Conservation (phyloP, 2,113 vertebrate species). For the Xenus cinereus region DNA sequence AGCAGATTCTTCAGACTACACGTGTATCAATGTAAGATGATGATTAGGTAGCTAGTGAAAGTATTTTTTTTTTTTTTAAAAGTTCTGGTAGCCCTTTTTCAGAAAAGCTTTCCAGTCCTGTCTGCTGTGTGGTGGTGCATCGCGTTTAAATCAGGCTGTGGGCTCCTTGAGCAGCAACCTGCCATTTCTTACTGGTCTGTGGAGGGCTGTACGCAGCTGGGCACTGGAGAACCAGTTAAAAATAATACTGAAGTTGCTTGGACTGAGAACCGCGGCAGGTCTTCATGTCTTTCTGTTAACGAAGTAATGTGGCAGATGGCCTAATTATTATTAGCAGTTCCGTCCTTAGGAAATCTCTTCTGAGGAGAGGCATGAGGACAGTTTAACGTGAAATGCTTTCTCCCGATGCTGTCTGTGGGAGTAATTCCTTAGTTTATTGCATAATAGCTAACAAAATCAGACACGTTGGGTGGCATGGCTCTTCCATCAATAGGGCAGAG, state of each 20-base stretch:
- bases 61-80: neutral
- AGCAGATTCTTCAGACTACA: neutral
- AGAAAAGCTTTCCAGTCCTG: neutral
- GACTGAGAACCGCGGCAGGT: neutral
- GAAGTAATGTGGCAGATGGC: neutral
- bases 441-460: neutral
- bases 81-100: neutral
- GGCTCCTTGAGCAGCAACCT: neutral
- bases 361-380: neutral
- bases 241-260: neutral
- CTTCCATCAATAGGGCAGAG: neutral
- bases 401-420: neutral
- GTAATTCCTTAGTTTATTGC: neutral
- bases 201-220: neutral
- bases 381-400: neutral
- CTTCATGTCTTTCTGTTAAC: neutral
- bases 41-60: neutral
- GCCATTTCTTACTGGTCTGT: neutral
- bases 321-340: neutral
- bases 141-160: neutral
- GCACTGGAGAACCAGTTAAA: neutral
- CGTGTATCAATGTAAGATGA: neutral
- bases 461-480: neutral
- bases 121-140: neutral
- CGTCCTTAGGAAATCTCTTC: neutral